phyloP scores from a whole-genome alignment of 2,888 invertebrate genomes.

The Cephus pygmeus region DNA sequence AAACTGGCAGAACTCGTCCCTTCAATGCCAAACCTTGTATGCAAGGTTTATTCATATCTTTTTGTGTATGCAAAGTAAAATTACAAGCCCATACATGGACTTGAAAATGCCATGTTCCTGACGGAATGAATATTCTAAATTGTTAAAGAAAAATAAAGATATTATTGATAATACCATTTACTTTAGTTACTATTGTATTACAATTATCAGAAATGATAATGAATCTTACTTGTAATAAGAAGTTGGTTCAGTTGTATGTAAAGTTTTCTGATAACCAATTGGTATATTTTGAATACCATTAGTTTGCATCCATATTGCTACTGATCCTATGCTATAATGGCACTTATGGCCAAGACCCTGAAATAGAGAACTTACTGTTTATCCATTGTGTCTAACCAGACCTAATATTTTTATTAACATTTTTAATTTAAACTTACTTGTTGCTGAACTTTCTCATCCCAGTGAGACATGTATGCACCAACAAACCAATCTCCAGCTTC shows the following conservation, averaged over 20 bases:
- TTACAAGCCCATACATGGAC: constrained; percentile 64
- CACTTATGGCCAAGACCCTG: constrained; percentile 68
- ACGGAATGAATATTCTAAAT: constrained; percentile 65
- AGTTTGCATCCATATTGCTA: constrained; percentile 66
- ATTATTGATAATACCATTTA: constrained; percentile 5
- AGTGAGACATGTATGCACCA: constrained; percentile 66
- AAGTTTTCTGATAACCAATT: constrained; percentile 54
- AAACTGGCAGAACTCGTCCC: constrained; percentile 62
- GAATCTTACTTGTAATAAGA: constrained; percentile 66
- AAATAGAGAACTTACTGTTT: constrained; percentile 15
- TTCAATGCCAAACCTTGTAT: constrained; percentile 60
- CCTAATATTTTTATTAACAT: not conserved
- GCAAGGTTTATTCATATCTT: constrained; percentile 48
- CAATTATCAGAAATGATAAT: not conserved
- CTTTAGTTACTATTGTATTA: constrained; percentile 3
- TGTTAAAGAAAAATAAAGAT: constrained; percentile 10
- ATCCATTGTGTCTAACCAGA: not conserved
- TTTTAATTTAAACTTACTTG: constrained; percentile 45
- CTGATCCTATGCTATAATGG: constrained; percentile 67
- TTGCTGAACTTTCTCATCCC: constrained; percentile 67
- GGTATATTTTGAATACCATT: constrained; percentile 63
- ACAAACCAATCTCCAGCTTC: constrained; percentile 68
- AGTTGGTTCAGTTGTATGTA: constrained; percentile 60
- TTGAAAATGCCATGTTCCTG: constrained; percentile 64
- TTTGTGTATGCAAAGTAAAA: constrained; percentile 48